Conservation (phyloP, 2,888 invertebrate genomes). For the Amiota communis region DNA sequence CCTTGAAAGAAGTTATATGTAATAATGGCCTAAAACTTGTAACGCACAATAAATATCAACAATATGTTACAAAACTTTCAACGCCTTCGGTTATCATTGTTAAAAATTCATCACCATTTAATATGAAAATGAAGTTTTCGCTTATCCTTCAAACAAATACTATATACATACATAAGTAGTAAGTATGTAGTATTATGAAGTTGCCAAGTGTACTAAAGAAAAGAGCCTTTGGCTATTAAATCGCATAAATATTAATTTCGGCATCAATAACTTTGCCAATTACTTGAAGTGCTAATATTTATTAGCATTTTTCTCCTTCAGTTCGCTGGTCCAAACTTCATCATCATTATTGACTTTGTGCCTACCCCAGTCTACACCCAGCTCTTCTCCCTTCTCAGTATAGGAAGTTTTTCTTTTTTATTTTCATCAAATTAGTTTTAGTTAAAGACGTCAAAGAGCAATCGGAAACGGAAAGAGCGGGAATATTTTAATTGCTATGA, state of each 20-base stretch:
- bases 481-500: conserved; percentile 7
- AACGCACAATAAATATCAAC: too few relatives aligned
- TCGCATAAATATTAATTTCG: conserved; percentile 18
- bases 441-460: conserved; percentile 3
- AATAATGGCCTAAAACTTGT: too few relatives aligned
- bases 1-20: too few relatives aligned
- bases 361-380: not conserved
- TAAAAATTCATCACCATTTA: too few relatives aligned
- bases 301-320: not conserved
- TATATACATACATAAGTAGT: too few relatives aligned
- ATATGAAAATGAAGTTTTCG: too few relatives aligned
- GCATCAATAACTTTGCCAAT: conserved; percentile 14
- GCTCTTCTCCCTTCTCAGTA: not conserved
- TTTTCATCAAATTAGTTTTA: conserved; percentile 3
- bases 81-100: too few relatives aligned
- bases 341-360: not conserved
- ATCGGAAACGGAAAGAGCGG: not conserved
- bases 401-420: not conserved
- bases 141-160: too few relatives aligned
- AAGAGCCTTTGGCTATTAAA: conserved; percentile 11
- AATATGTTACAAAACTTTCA: too few relatives aligned
- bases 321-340: not conserved
- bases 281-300: conserved; percentile 15
- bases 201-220: not conserved
- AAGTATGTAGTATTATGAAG: too few relatives aligned